A percentile compares a stretch with the other conserved stretches of the same genome.
Evolutionary conservation across 2,888 invertebrate species (phyloP).

Genomic region (Polia nebulosa): DNA sequence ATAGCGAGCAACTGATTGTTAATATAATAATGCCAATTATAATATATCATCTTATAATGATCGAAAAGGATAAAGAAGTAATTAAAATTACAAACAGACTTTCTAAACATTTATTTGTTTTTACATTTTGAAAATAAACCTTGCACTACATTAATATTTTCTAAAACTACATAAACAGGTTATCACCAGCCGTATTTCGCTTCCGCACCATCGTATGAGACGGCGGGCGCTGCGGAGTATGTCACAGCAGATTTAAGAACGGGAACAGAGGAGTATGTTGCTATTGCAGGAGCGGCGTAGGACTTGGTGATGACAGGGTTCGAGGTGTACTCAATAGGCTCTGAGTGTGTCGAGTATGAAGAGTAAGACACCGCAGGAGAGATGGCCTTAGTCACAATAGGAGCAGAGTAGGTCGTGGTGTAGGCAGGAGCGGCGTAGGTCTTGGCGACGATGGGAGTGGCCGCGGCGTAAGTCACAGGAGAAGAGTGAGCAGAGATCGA

Average conservation of each 20-base stretch:
- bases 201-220: conserved; percentile 75
- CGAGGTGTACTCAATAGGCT: conserved; percentile 76
- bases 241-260: conserved; percentile 76
- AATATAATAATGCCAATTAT: no score
- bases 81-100: background rate
- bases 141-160: background rate
- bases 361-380: conserved; percentile 60
- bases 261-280: conserved; percentile 73
- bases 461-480: conserved; percentile 80
- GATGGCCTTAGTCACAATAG: conserved; percentile 75
- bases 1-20: no score
- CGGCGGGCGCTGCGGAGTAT: conserved; percentile 71
- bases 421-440: conserved; percentile 70
- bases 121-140: background rate
- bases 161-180: conserved; percentile 45
- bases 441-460: conserved; percentile 65
- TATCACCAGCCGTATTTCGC: conserved; percentile 82
- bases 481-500: conserved; percentile 82
- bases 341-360: conserved; percentile 65
- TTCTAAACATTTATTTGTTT: conserved; percentile 3
- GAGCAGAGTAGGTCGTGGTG: conserved; percentile 74
- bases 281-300: conserved; percentile 65
- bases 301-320: conserved; percentile 87
- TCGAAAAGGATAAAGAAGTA: background rate
- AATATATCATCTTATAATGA: background rate